Evolutionary conservation across 2,797 vertebrate species (phyloP).

Genomic region (Natrix natrix): DNA sequence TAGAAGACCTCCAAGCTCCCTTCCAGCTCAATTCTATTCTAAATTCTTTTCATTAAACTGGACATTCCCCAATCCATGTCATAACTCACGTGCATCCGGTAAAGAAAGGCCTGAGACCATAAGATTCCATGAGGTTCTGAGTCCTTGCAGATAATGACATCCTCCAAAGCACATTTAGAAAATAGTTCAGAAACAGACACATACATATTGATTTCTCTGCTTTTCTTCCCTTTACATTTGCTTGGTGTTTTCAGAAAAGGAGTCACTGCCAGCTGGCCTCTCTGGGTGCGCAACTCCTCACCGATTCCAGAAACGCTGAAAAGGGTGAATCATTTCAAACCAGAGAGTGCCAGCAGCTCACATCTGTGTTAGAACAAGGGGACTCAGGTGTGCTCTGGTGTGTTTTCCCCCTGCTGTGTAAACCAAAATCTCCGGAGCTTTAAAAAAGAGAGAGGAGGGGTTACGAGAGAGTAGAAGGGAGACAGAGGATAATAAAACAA

Average conservation of each 20-base stretch:
- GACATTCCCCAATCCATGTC: too few species aligned
- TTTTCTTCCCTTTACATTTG: neutral
- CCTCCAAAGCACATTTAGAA: too few species aligned
- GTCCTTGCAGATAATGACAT: neutral
- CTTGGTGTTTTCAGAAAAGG: neutral
- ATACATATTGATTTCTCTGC: neutral
- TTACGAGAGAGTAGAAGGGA: conserved; percentile 55
- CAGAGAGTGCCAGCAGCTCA: neutral
- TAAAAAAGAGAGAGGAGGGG: conserved; percentile 63
- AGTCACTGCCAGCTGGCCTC: neutral
- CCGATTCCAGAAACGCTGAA: neutral
- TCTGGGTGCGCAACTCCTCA: neutral
- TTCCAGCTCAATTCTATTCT: too few species aligned
- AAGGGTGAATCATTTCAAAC: neutral
- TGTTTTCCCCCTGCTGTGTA: neutral
- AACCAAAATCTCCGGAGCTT: conserved; percentile 47
- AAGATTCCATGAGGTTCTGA: too few species aligned
- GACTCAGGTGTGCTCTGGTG: neutral
- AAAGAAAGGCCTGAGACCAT: neutral
- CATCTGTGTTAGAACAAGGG: conserved; percentile 12
- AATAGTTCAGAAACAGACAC: neutral
- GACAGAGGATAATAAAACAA: neutral
- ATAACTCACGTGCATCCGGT: too few species aligned
- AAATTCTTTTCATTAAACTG: too few species aligned
- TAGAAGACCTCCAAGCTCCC: too few species aligned